Percentiles rank a stretch among this genome's conserved stretches.
Conservation (phyloP, 2,113 vertebrate genomes). For the Dicaeum eximium region DNA sequence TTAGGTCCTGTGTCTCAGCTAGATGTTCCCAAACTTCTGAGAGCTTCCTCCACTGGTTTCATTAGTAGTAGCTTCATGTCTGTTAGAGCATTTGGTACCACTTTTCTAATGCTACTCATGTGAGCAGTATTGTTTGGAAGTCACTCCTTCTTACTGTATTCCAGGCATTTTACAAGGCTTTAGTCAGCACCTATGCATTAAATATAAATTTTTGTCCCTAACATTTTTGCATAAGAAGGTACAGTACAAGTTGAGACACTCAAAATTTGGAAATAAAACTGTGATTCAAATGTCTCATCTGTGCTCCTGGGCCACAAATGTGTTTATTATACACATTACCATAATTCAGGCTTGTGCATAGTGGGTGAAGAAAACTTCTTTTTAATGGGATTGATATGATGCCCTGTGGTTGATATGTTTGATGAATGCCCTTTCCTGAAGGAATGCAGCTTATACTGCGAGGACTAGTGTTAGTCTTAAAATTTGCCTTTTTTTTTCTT, state of each 20-base stretch:
- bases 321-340: not conserved
- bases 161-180: not conserved
- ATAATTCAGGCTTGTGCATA: not conserved
- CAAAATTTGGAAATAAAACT: not conserved
- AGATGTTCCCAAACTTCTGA: not conserved
- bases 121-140: not conserved
- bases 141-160: not conserved
- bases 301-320: not conserved
- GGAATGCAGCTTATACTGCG: not conserved
- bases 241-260: not conserved
- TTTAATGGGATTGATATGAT: not conserved
- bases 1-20: not conserved
- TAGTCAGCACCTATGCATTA: not conserved
- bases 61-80: not conserved
- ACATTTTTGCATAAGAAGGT: not conserved
- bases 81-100: not conserved
- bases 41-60: not conserved
- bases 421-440: not conserved
- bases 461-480: not conserved
- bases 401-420: not conserved
- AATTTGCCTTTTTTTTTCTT: not conserved
- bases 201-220: not conserved
- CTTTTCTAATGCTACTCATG: not conserved
- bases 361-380: not conserved
- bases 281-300: not conserved